These are phyloP conservation scores for Smittia sp. DNA, from an alignment of 2,888 invertebrate species.

Conservation along the genomic window DNA sequence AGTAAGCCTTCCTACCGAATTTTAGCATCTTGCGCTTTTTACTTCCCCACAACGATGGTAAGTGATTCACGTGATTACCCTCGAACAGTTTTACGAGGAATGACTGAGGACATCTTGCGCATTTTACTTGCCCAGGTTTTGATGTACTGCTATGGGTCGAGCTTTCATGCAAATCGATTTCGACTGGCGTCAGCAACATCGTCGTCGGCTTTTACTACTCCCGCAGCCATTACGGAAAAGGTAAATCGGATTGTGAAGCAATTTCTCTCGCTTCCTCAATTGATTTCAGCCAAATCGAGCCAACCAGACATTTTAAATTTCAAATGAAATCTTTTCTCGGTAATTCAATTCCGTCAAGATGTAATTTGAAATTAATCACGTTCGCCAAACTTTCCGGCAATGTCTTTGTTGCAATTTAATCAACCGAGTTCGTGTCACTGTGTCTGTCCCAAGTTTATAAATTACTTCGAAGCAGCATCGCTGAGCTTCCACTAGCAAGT, in stretches of 20 bases:
- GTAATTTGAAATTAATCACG: slow-evolving; percentile 15
- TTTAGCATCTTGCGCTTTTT: slow-evolving; percentile 81
- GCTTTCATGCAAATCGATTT: slow-evolving; percentile 82
- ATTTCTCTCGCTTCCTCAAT: background rate
- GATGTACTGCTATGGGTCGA: slow-evolving; percentile 89
- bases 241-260: background rate
- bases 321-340: background rate
- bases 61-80: too few species aligned
- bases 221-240: slow-evolving; percentile 51
- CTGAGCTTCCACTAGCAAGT: background rate
- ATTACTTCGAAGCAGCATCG: background rate
- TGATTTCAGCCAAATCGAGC: background rate
- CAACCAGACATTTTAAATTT: background rate
- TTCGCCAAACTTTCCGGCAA: background rate
- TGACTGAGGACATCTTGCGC: slow-evolving; percentile 85
- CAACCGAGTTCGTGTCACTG: background rate
- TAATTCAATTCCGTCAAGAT: background rate
- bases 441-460: background rate
- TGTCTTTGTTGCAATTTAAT: background rate
- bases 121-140: slow-evolving; percentile 87
- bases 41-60: slow-evolving; percentile 89
- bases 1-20: slow-evolving; percentile 70
- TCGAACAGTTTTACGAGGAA: too few species aligned
- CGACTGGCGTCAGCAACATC: slow-evolving; percentile 52
- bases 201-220: slow-evolving; percentile 51